Evolutionary conservation across 2,888 invertebrate species (phyloP), one percentile per base, ranked within the genome.

Genomic region (Habroteleia sp.): DNA sequence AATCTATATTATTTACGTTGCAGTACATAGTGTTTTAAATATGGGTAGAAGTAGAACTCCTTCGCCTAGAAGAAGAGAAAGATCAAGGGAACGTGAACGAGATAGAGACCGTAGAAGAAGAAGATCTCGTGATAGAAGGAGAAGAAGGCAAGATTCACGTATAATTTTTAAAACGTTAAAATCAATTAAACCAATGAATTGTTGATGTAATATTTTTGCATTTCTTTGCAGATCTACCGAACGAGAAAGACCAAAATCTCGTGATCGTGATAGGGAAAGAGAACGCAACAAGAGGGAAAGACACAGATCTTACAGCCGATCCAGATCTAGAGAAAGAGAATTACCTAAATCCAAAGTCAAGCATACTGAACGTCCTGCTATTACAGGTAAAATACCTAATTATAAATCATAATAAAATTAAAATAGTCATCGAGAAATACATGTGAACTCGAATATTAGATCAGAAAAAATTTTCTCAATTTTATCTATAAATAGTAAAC

Each of bases 31-130:
- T n/a, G n/a, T n/a, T n/a, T n/a, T n/a, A n/a, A n/a, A n/a, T n/a
- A 91, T 93, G 92, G 91, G 91, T 68, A 87, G 91, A 79, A 90
- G 91, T 81, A 90, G 91, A 73, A 89, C 91, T 46, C 91, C 91
- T 50, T 90, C 90, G 14, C 89, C 89, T 8, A 84, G 91, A 83
- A 86, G 91, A 76, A 89, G 91, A 48, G 91, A 90, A 56, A 87
- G 89, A 71, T 89, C 89, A n/a, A 84, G 89, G 62, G 90, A 90
- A 76, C 87, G 90, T 35, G 90, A 89, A 44, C 82, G 89, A 62
- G 89, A 91, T 68, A 89, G 89, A 80, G 89, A 89, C 60, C 84
- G 90, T 56, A 89, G 91, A 73, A 89, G 89, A 78, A 83, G 89
- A 75, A 80, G 89, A 31, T 89, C 89, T 0, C 83, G 89, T 23